Evolutionary conservation across 1,140 invertebrate species (phyloP).

Genomic region (Dysdera silvatica): DNA sequence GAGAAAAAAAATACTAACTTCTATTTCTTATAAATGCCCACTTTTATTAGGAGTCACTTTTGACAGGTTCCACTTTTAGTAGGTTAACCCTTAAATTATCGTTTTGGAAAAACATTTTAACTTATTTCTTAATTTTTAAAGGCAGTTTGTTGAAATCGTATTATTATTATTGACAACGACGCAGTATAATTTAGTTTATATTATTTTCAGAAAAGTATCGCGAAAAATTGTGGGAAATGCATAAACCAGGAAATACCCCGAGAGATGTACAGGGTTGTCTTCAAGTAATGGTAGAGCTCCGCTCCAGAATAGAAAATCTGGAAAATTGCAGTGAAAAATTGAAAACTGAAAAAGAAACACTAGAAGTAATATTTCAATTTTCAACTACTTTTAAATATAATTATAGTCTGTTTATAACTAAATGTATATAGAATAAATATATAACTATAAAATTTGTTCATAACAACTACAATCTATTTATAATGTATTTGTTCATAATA

Average conservation of each 20-base stretch:
- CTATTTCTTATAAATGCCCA: too few relatives aligned
- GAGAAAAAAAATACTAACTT: too few relatives aligned
- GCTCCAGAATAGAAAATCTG: slow-evolving; percentile 9
- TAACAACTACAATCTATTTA: too few relatives aligned
- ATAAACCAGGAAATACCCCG: slow-evolving; percentile 5
- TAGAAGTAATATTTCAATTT: slow-evolving; percentile 6
- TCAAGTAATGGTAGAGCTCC: slow-evolving; percentile 2
- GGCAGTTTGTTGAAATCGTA: neutral
- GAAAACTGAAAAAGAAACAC: slow-evolving; percentile 9
- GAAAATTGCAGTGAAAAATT: slow-evolving; percentile 19
- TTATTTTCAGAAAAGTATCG: slow-evolving; percentile 3
- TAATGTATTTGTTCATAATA: too few relatives aligned
- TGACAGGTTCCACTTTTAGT: too few relatives aligned
- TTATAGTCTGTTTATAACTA: neutral
- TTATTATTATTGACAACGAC: neutral
- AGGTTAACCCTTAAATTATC: too few relatives aligned
- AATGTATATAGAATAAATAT: neutral
- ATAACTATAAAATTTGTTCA: too few relatives aligned
- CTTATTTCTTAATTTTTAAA: neutral
- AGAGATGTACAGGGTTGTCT: slow-evolving; percentile 10
- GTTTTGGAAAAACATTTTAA: neutral
- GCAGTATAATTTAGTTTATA: neutral
- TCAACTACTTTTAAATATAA: neutral
- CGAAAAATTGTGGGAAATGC: slow-evolving; percentile 25
- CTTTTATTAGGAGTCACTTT: too few relatives aligned